Percentiles rank a stretch among this genome's conserved stretches.
Evolutionary conservation across 1,140 invertebrate species (phyloP).

Genomic region (Drosophila orena): DNA sequence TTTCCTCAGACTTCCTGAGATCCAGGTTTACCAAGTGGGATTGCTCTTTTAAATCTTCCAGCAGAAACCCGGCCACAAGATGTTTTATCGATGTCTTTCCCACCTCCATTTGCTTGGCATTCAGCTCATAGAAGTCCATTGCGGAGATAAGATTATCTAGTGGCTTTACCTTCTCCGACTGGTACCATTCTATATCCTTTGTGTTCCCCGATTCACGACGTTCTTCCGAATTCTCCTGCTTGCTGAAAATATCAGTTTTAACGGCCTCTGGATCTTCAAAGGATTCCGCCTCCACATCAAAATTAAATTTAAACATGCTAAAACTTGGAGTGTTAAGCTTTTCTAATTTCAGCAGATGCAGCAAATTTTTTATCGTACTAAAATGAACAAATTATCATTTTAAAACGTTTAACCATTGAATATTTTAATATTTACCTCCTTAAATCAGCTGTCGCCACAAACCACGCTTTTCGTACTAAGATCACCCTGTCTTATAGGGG

Average conservation of each 20-base stretch:
- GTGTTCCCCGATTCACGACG: slow-evolving; percentile 4
- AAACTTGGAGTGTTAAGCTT: neutral
- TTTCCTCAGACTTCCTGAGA: slow-evolving; percentile 87
- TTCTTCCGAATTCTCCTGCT: slow-evolving; percentile 1
- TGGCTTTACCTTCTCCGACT: slow-evolving; percentile 52
- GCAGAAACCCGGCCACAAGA: slow-evolving; percentile 66
- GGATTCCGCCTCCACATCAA: slow-evolving; percentile 84
- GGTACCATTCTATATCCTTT: slow-evolving; percentile 66
- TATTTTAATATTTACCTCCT: neutral
- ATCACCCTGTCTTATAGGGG: neutral
- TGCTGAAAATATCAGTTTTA: slow-evolving; percentile 41
- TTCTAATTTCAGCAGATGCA: neutral
- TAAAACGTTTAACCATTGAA: too few relatives aligned
- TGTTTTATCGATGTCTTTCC: slow-evolving; percentile 46
- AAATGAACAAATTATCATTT: too few relatives aligned
- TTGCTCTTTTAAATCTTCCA: slow-evolving; percentile 70
- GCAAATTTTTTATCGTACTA: too few relatives aligned
- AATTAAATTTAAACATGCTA: slow-evolving; percentile 86
- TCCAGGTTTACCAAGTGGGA: slow-evolving; percentile 76
- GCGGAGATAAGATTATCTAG: slow-evolving; percentile 37
- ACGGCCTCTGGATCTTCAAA: slow-evolving; percentile 31
- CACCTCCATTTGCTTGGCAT: slow-evolving; percentile 53
- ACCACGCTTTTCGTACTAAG: slow-evolving; percentile 20
- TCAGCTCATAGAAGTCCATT: slow-evolving; percentile 84
- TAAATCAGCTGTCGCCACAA: slow-evolving; percentile 13